Base-by-base conservation (phyloP, 2,113 vertebrate species). In the Oreochromis aureus region DNA sequence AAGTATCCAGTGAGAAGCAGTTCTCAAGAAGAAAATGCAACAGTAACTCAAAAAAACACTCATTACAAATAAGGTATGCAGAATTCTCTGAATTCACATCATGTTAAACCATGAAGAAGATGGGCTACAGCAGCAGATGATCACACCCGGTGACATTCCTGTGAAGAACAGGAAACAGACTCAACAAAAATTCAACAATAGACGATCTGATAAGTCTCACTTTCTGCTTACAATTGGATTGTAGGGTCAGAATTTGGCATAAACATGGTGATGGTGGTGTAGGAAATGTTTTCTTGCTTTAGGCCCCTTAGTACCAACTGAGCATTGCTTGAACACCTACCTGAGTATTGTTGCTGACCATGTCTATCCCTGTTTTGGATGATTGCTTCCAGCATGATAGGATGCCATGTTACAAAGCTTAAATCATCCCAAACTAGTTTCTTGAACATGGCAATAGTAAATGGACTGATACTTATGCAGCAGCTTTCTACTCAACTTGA, bases 41-140 rank as follows among this genome's bases (percentile, higher is more conserved):
- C 36, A 71, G 66, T 0, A 44, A 27, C 39, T 73, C 22, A 73
- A 10, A 22, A 16, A 16, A 73, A 24, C 39, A 73, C 1, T 73
- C 19, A 44, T 71, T 2, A 71, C 12, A 44, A 44, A 2, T 41
- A 0, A 0, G n/a, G 59, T 34, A 6, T 71, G 13, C 66, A 71
- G 39, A 44, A 44, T 41, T 71, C n/a, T 0, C 36, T 71, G 12
- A 44, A 22, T 71, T 22, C 36, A 71, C 36, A 71, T 41, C 63
- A 41, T 24, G 63, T 41, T n/a, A 69, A 15, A 41, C 34, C 34
- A 39, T 69, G 34, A 41, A 6, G 63, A 22, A 71, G 12, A 71
- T 44, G 66, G 66, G 66, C 66, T 44, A 44, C 66, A 73, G 44
- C 63, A 44, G 66, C 66, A 44, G n/a, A 71, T 41, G 66, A 24